Percentiles rank a stretch among this genome's conserved stretches.
Conservation (phyloP, 2,113 vertebrate genomes). For the Cichladusa arquata region DNA sequence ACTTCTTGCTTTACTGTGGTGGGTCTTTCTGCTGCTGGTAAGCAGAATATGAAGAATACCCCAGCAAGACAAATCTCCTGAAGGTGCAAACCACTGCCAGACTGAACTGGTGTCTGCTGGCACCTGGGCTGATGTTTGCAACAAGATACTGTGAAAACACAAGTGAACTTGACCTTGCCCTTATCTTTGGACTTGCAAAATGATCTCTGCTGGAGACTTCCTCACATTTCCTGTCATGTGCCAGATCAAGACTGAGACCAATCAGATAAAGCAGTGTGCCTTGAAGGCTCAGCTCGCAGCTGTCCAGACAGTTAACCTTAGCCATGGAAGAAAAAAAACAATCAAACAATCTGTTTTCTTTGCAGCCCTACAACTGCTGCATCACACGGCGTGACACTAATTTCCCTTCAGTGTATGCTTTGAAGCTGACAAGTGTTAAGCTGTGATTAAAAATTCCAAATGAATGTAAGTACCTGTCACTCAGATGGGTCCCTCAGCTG, state of each 20-base stretch:
- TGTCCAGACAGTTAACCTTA: slow-evolving; percentile 46
- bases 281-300: slow-evolving; percentile 14
- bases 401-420: background rate
- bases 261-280: slow-evolving; percentile 45
- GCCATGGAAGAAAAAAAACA: background rate
- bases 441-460: background rate
- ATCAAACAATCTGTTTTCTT: background rate
- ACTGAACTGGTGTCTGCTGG: background rate
- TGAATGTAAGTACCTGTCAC: background rate
- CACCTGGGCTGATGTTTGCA: background rate
- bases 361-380: background rate
- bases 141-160: background rate
- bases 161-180: slow-evolving; percentile 45
- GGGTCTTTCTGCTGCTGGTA: background rate
- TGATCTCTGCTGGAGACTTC: slow-evolving; percentile 42
- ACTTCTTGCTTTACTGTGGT: background rate
- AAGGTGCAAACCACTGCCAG: background rate
- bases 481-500: background rate
- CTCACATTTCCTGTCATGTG: slow-evolving; percentile 53
- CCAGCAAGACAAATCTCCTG: background rate
- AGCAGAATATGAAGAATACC: background rate
- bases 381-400: background rate
- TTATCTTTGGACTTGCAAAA: slow-evolving; percentile 41
- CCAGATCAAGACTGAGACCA: slow-evolving; percentile 31
- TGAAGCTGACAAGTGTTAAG: background rate